Evolutionary conservation across 2,797 vertebrate genomes (phyloP), one percentile per base, ranked within the genome.

Genomic region (Apogon talboti): DNA sequence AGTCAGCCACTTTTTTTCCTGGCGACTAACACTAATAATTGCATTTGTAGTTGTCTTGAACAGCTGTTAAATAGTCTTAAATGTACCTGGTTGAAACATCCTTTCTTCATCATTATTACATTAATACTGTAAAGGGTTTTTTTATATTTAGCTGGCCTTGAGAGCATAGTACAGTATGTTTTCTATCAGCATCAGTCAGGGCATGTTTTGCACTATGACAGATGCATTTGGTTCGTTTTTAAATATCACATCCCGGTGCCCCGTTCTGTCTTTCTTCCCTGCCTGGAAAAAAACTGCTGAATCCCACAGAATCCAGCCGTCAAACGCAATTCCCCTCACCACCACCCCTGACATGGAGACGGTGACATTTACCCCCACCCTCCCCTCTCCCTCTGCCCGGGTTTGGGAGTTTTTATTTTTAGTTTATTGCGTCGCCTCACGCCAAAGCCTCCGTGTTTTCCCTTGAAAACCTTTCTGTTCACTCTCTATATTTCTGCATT

Each of bases 401-500:
- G 80, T 86, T 83, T 71, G 64, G 67, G 77, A 81, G 67, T 88
- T 92, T 93, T 91, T 91, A 89, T 93, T 92, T 91, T 87, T 87
- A 79, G 84, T 90, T 92, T 92, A 92, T 93, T 94, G 91, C 79
- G 62, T 82, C 68, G 82, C 82, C 88, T 89, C 82, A 86, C 82
- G 66, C 83, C 85, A 85, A 86, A 92, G 87, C 89, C 85, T 86
- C 78, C 74, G 61, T 87, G 90, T 96, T 93, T 87, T 92, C 93
- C 93, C 90, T 93, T 86, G 91, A 94, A 92, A 93, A 93, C 92
- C 84, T 94, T 96, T 95, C 92, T 94, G 93, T 95, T 96, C 96
- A 91, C 94, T 94, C 92, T 91, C 93, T 92, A 94, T 95, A 95
- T 95, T 91, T 92, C 88, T 94, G 93, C 93, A 95, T 96, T 95